phyloP scores from a whole-genome alignment of 2,797 vertebrate genomes.

The Macropodus opercularis region DNA sequence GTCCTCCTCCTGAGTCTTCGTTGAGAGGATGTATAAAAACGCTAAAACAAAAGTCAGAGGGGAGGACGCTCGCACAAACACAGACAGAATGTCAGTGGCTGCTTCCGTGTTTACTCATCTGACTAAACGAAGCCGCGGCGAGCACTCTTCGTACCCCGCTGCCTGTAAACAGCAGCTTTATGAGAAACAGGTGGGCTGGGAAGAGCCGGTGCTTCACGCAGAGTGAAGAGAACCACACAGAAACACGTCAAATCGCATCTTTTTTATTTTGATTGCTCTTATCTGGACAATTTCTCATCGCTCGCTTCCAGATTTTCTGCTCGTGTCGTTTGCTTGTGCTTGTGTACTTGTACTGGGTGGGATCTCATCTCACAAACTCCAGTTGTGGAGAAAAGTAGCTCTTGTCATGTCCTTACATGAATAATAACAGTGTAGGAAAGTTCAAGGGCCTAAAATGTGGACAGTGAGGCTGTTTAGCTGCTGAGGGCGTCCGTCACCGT shows the following conservation, averaged over 20 bases:
- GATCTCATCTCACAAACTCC: slow-evolving; percentile 52
- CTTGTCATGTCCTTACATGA: slow-evolving; percentile 16
- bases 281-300: background rate
- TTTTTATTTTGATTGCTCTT: too few species aligned
- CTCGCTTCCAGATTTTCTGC: slow-evolving; percentile 3
- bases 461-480: slow-evolving; percentile 50
- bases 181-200: slow-evolving; percentile 67
- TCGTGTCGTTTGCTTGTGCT: slow-evolving; percentile 19
- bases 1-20: background rate
- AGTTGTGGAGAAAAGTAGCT: slow-evolving; percentile 3
- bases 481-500: slow-evolving; percentile 28
- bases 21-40: slow-evolving; percentile 13
- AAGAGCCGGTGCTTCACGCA: background rate
- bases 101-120: slow-evolving; percentile 59
- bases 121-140: slow-evolving; percentile 57
- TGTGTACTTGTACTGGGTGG: slow-evolving; percentile 24
- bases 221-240: background rate
- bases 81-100: slow-evolving; percentile 43
- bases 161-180: slow-evolving; percentile 69
- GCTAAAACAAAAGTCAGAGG: slow-evolving; percentile 15
- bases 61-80: slow-evolving; percentile 35
- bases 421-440: slow-evolving; percentile 28
- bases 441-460: slow-evolving; percentile 43
- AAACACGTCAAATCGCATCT: background rate
- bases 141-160: slow-evolving; percentile 38